Conservation (phyloP, 2,888 invertebrate genomes). For the Agrochola litura region DNA sequence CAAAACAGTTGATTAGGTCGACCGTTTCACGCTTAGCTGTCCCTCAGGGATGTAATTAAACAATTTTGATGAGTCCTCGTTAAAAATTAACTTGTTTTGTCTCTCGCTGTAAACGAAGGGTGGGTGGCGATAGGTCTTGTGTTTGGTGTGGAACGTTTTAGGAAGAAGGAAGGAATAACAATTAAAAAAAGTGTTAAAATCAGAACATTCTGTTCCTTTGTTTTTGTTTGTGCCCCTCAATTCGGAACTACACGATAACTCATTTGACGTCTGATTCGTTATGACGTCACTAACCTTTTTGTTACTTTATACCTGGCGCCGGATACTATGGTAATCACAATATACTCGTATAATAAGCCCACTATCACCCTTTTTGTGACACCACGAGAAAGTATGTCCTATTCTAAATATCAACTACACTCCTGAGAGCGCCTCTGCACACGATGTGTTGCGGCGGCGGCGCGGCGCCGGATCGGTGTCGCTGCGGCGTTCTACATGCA, state of each 20-base stretch:
- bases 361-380: background rate
- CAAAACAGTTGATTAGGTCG: constrained; percentile 80
- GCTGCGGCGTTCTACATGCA: no score
- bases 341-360: background rate
- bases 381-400: background rate
- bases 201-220: background rate
- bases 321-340: background rate
- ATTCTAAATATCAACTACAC: background rate
- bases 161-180: constrained; percentile 12
- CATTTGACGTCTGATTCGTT: background rate
- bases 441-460: no score
- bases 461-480: no score
- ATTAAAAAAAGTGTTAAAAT: constrained; percentile 18
- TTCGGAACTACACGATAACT: background rate
- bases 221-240: background rate
- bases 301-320: background rate
- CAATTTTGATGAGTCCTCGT: constrained; percentile 84
- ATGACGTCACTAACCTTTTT: background rate
- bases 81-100: constrained; percentile 84
- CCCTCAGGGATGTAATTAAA: constrained; percentile 84
- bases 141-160: constrained; percentile 36
- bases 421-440: background rate
- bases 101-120: constrained; percentile 60
- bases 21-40: constrained; percentile 78
- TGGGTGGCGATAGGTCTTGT: constrained; percentile 45